Base-by-base conservation (phyloP, 23 tunicate species). In the Halocynthia roretzi region DNA sequence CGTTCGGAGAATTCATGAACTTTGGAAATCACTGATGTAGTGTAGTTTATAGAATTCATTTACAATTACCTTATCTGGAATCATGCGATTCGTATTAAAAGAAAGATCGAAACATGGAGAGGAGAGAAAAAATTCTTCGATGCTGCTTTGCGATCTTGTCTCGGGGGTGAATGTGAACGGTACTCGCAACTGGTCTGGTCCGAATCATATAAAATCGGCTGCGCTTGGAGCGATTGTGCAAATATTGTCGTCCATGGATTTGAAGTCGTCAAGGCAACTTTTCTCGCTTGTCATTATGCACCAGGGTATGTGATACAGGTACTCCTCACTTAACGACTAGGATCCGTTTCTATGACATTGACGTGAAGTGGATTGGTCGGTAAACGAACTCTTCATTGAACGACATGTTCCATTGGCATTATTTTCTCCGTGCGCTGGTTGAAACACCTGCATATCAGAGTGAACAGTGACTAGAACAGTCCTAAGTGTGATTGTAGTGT, bases 121-220 rank as follows among this genome's bases (percentile, higher is more conserved):
- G 70, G 50, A 7, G 88, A 84, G 6, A 55, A 58, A 52, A 56
- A 70, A 77, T 84, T 77, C 56, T 84, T 77, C 48, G 83, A 84
- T 58, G 66, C 83, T 7, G 62, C 77, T 6, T 51, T 77, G 78
- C 68, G 67, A 57, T 11, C 70, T 7, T 84, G 88, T 51, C 48
- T 84, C 6, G 88, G 83, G 4, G 88, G 88, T 9, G 71, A 77
- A 8, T 84, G 88, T 69, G 88, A 84, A 66, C 52, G 60, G 15
- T 84, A 84, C 62, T 68, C 81, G 22, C 88, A 77, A 78, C 52
- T 77, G 8, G 51, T 84, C 57, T 84, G 83, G 83, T 67, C 55
- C 31, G 14, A 55, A n/a, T 67, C 83, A 8, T 68, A 49, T 17
- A 84, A 84, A 68, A 56, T 84, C 9, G 88, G 88, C 11, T 84